Percentiles rank a stretch among this genome's conserved stretches.
Conservation (phyloP, 2,888 invertebrate genomes). For the Eristalinus aeneus region DNA sequence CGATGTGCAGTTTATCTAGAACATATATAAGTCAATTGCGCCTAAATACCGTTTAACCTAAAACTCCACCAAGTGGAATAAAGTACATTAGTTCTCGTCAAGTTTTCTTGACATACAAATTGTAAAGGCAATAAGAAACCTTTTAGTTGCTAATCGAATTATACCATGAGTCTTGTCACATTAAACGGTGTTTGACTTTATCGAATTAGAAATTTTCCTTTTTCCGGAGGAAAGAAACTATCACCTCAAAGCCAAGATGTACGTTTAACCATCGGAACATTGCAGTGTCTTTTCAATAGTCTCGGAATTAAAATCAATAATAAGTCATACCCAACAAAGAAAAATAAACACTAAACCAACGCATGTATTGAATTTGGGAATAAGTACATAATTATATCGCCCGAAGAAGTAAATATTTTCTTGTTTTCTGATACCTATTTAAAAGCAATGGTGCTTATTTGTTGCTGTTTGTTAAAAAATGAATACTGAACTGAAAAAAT, state of each 20-base stretch:
- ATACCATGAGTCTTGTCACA: slow-evolving; percentile 25
- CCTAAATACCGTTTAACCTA: slow-evolving; percentile 62
- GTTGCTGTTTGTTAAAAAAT: not conserved
- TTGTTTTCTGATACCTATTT: not conserved
- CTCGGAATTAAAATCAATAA: slow-evolving; percentile 3
- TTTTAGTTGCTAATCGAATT: slow-evolving; percentile 61
- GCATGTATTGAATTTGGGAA: not conserved
- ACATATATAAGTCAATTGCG: slow-evolving; percentile 5
- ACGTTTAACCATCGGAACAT: not conserved
- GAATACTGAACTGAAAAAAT: slow-evolving; percentile 23
- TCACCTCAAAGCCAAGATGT: slow-evolving; percentile 30
- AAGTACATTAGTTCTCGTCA: slow-evolving; percentile 49
- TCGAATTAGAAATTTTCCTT: not conserved
- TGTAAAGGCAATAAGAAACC: slow-evolving; percentile 38
- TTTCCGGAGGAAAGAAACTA: not conserved
- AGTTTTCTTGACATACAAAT: slow-evolving; percentile 61
- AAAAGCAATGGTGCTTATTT: not conserved
- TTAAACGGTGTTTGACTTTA: not conserved
- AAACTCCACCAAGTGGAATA: slow-evolving; percentile 53
- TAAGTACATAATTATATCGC: too few relatives aligned
- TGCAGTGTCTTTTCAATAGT: slow-evolving; percentile 16
- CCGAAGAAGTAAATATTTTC: too few relatives aligned
- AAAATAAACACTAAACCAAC: not conserved
- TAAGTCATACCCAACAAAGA: not conserved
- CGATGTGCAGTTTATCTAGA: slow-evolving; percentile 22